Evolutionary conservation across 2,113 vertebrate genomes (phyloP), one percentile per base, ranked within the genome.

Genomic region (Alligator sinensis): DNA sequence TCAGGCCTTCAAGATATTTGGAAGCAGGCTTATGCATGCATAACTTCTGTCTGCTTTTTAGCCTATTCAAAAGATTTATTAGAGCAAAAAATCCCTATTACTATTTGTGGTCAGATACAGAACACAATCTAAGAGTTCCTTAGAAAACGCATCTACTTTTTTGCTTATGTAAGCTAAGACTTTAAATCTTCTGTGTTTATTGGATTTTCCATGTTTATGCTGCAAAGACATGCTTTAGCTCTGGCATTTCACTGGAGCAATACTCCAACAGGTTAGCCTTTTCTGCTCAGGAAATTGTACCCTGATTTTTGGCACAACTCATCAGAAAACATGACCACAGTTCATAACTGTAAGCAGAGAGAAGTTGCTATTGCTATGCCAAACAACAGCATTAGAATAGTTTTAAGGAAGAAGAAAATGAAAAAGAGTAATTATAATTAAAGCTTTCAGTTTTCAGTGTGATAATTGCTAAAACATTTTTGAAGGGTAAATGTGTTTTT

Each of bases 401-500:
- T 96, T 90, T 54, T 63, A 92, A 82, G 87, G 86, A 93, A 93
- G 84, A 94, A 86, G 93, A 95, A 95, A 63, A 92, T 60, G 85
- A 94, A 94, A 82, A 93, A 95, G 63, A 94, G 94, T 81, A 91
- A 87, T 96, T 95, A 94, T 94, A 97, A 97, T 95, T 92, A 92
- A 97, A 97, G 92, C 90, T 96, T 91, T 95, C 90, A 80, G 57
- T 97, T 95, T 93, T 84, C 95, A 96, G 92, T 62, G 87, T 55
- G 94, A 18, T 96, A 94, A 97, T 95, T 94, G 94, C 94, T 88
- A 92, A 93, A 97, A 94, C 95, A 92, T 94, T 97, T 98, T 88
- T 96, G 96, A 97, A 97, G 97, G 94, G 95, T 95, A 97, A 98
- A 97, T 94, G 96, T 62, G 93, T 62, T 94, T 93, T 94, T 96